Conservation (phyloP, 2,797 vertebrate genomes). For the Pelobates cultripes region DNA sequence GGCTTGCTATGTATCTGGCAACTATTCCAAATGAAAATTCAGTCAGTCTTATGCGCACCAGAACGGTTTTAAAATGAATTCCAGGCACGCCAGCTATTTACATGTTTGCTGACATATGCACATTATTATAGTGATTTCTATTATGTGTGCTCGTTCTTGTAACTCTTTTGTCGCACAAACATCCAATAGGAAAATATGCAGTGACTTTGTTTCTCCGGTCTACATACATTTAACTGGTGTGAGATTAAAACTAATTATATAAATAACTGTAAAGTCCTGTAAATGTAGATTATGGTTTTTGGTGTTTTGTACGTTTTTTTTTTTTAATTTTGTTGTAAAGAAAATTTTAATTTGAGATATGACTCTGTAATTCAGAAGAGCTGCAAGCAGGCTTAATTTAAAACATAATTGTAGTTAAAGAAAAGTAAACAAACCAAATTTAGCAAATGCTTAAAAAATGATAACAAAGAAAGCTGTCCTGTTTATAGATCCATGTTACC, state of each 20-base stretch:
- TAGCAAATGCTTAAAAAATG: no score
- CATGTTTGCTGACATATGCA: conserved; percentile 7
- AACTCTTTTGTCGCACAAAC: background rate
- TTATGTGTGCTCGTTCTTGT: conserved; percentile 3
- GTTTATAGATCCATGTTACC: no score
- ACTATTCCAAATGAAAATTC: conserved; percentile 10
- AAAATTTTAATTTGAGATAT: no score
- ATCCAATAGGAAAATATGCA: background rate
- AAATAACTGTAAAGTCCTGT: background rate
- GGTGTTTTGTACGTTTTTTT: no score
- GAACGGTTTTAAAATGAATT: conserved; percentile 4
- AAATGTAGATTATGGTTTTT: no score
- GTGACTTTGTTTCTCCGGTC: background rate
- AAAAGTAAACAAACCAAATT: no score
- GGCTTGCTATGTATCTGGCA: no score
- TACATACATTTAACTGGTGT: background rate
- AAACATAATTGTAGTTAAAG: no score
- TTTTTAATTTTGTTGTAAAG: no score
- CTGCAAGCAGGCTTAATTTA: no score
- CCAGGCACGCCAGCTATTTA: conserved; percentile 5
- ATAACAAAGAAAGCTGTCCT: no score
- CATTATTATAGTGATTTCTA: conserved; percentile 14
- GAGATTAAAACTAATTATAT: background rate
- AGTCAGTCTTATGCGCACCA: background rate
- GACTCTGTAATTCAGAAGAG: no score